Base-by-base conservation (phyloP, 2,888 invertebrate species). In the Idaea straminata region DNA sequence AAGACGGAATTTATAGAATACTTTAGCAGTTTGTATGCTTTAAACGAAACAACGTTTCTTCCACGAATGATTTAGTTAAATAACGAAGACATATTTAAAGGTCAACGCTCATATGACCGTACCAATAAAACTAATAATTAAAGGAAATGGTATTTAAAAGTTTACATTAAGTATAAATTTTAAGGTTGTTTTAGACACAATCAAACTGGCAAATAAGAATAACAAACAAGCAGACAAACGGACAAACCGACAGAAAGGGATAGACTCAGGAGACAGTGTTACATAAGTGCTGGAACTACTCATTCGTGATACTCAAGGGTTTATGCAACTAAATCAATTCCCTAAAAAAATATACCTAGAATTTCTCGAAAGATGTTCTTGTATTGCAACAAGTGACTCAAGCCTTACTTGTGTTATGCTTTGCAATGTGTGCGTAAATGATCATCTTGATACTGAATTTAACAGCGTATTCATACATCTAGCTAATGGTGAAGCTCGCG, bases 291-390 rank as follows among this genome's bases (percentile, higher is more conserved):
- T 73, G 76, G 83, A 83, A 87, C 83, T 78, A 75, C 71, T 68
- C 67, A 69, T 62, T 64, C 75, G 77, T 82, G 77, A 81, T 84
- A 86, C 81, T 85, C 83, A 85, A 83, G 80, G 67, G 68, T 70
- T 71, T 79, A 72, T 74, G 83, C 85, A 87, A 86, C 87, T 87
- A 83, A 83, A 84, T 73, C 83, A 83, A 83, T 79, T 74, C 71
- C 71, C 81, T 84, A 84, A 84, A 83, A 77, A 74, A 75, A 77
- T 75, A 61, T 77, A 83, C 83, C 84, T 47, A 84, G 85, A 82
- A 82, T 79, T 78, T 81, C 78, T 76, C 74, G 73, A 75, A 70
- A 62, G 10, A 35, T 66, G 47, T 47, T 47, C 47, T 47, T 47
- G 47, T 47, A 47, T 47, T 7, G 7, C 47, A 47, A 47, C 7